Base-by-base conservation (phyloP, 2,888 invertebrate genomes). In the Operophtera brumata region DNA sequence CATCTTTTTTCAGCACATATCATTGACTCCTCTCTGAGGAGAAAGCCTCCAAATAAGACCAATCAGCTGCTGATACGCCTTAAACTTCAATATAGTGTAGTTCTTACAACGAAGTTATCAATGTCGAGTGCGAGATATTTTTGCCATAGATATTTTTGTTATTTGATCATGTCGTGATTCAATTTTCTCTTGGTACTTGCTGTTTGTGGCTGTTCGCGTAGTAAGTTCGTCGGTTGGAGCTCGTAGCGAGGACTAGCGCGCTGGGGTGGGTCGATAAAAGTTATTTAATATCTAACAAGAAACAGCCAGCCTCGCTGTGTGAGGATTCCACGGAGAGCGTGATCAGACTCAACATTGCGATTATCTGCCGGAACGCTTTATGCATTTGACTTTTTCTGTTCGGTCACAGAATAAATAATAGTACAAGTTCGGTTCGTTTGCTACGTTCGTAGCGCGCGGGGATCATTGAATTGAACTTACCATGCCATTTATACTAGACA, bases 221-320 rank as follows among this genome's bases (percentile, higher is more conserved):
- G 73, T 71, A 74, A 73, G 70, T 71, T 59, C 54, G 62, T 62
- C 49, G 61, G 66, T 62, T 67, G 63, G 69, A 64, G 64, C 62
- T 46, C 55, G 61, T 59, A 66, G 64, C 62, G 64, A 61, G 59
- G 65, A 62, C 66, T 67, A 66, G 64, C 65, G 67, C 66, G 68
- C 58, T 64, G 68, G 70, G 74, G 76, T 65, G 74, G 80, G 76
- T 83, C 80, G 80, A 84, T 84, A 82, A 85, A 87, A 87, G 80
- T 86, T 87, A 86, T 87, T 87, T 84, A 86, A 87, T 86, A 20
- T 20, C 20, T 20, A 86, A 83, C 77, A 80, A 82, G 80, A 75
- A 82, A 80, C 78, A 78, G 74, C 77, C 73, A 66, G 75, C 74
- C 65, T 71, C 59, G 67, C 67, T 65, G 70, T 70, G 67, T 71